Base-by-base conservation (phyloP, 2,113 vertebrate species). In the Isurus oxyrinchus region DNA sequence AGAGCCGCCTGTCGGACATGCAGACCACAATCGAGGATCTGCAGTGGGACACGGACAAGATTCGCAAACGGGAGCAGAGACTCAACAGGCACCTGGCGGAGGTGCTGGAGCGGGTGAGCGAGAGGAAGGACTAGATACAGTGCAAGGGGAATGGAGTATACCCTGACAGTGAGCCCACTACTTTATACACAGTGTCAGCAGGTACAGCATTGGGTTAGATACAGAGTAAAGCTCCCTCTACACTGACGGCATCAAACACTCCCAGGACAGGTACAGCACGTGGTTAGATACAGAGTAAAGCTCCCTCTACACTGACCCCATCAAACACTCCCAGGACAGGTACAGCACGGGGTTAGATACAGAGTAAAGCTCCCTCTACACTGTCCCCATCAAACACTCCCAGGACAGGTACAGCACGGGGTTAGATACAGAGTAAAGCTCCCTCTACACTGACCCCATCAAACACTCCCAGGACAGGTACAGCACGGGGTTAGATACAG, bases 31-130 rank as follows among this genome's bases (percentile, higher is more conserved):
- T 99, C 27, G 99, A 99, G 96, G 99, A 99, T 97, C 97, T 99
- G 16, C 99, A 99, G 97, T 99, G 99, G 99, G 99, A 99, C 97
- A 99, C 99, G 96, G 99, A 99, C 97, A 99, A 99, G 97, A 99
- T 99, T 97, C 98, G 99, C 2, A 99, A 99, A 55, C 97, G 99
- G 69, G 99, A 99, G 96, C 99, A 99, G 97, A 97, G 99, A 2
- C 98, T 99, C 63, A 99, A 99, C 95, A 97, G 98, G 0, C 99
- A 99, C 97, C 97, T 99, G 93, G 99, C 97, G 0, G 98, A 99
- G 16, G 99, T 99, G 96, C 97, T 99, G 66, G 99, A 99, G 96
- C 97, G 99, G 97, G 99, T 99, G 97, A 98, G 98, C n/a, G 0
- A 79, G 23, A 59, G 96, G 96, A 97, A 67, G 49, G 16, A 59